phyloP scores from a whole-genome alignment of 2,113 vertebrate genomes.

The Bagarius yarrelli region DNA sequence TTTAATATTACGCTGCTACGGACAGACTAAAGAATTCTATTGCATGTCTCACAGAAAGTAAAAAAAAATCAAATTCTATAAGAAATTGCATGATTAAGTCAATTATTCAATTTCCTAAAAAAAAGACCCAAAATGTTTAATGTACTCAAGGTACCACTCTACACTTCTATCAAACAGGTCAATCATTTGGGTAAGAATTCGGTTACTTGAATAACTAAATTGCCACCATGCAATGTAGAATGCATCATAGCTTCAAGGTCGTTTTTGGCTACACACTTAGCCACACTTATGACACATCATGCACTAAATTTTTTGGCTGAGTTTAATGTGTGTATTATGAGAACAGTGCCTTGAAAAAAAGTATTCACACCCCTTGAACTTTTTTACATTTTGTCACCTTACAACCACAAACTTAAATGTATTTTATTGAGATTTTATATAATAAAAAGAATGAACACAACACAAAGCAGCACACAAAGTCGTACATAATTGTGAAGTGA shows the following conservation, averaged over 20 bases:
- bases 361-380: too few relatives aligned
- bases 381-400: too few relatives aligned
- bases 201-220: background rate
- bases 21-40: background rate
- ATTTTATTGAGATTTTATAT: too few relatives aligned
- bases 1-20: background rate
- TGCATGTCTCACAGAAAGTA: background rate
- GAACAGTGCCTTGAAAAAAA: too few relatives aligned
- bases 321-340: background rate
- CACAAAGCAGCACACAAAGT: too few relatives aligned
- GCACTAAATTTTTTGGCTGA: background rate
- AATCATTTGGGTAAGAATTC: background rate
- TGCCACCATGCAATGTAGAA: background rate
- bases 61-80: background rate
- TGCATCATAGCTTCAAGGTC: background rate
- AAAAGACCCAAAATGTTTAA: background rate
- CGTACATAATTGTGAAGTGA: too few relatives aligned
- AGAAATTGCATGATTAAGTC: too few relatives aligned
- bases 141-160: background rate
- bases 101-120: too few relatives aligned
- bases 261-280: background rate
- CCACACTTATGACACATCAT: background rate
- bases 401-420: too few relatives aligned
- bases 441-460: too few relatives aligned
- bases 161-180: background rate